Evolutionary conservation across 1,140 invertebrate genomes (phyloP), one percentile per base, ranked within the genome.

Genomic region (Diabrotica undecimpunctata): DNA sequence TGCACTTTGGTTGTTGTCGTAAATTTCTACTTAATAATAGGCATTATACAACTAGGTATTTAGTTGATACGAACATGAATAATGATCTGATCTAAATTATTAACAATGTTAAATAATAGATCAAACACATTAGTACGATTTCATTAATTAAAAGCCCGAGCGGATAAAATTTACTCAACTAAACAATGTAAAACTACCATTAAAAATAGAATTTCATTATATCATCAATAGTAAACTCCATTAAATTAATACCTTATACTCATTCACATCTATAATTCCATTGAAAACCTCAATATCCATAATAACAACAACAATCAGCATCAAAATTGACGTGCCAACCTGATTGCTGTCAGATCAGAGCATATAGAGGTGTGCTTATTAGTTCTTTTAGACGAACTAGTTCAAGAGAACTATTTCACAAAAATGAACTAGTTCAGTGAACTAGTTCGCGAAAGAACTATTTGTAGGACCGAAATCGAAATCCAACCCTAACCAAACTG

Each of bases 221-320:
- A n/a, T 46, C 41, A n/a, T 46, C 41, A n/a, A 46, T 46, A 46
- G n/a, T n/a, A 4, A 6, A 46, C 8, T 10, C 8, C 41, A 46
- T 46, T 46, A 46, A 46, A 10, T n/a, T 46, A 46, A 46, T 46
- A 46, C 41, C 41, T 46, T 46, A 10, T 46, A 46, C 41, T 46
- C 41, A 46, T 46, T 46, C 41, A 46, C 8, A 8, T 46, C n/a
- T n/a, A 46, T 46, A 46, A 46, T 46, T 46, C n/a, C 8, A 46
- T 46, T 46, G 41, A 46, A 46, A 46, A 46, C 41, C 41, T 46
- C 5, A 46, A 46, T 46, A 46, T 46, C 41, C 41, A n/a, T 46
- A 46, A 46, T 46, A 46, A 46, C 41, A 46, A 46, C 41, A 46
- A 46, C 41, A 46, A 46, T 46, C 41, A 46, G n/a, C 41, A 10